A percentile compares a stretch with the other conserved stretches of the same genome.
Conservation (phyloP, 1,140 invertebrate species). For the Atta texana region DNA sequence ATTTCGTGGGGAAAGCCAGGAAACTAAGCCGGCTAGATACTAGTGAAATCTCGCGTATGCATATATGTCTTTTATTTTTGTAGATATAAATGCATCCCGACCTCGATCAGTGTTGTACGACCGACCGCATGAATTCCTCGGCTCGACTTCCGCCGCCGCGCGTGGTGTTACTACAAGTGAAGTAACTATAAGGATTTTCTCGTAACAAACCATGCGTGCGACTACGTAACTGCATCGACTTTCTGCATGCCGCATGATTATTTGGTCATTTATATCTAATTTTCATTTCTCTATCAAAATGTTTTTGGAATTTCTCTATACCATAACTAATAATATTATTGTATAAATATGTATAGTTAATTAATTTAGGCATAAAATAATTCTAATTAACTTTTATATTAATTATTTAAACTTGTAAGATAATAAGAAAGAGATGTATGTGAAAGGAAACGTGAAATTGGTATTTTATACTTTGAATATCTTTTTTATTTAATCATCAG, state of each 20-base stretch:
- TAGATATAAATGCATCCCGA: constrained; percentile 63
- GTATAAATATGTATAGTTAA: neutral
- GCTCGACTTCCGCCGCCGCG: constrained; percentile 60
- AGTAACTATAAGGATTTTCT: constrained; percentile 55
- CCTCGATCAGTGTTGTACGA: constrained; percentile 66
- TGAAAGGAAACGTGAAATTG: neutral
- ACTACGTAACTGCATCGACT: constrained; percentile 34
- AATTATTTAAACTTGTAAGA: neutral
- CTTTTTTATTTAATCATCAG: neutral
- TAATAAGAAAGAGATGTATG: neutral
- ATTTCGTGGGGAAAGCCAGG: constrained; percentile 71
- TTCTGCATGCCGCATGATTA: constrained; percentile 29
- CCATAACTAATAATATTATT: neutral
- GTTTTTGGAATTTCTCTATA: neutral
- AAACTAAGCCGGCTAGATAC: constrained; percentile 45
- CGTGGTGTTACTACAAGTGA: constrained; percentile 39
- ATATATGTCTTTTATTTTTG: constrained; percentile 69
- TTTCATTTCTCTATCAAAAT: constrained; percentile 15
- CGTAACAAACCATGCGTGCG: constrained; percentile 52
- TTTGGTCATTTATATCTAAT: constrained; percentile 8
- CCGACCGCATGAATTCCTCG: constrained; percentile 58
- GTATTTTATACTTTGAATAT: neutral
- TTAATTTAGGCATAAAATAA: neutral
- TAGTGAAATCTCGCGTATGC: constrained; percentile 65
- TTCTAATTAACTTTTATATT: neutral